Base-by-base conservation (phyloP, 1,140 invertebrate species). In the Sycophila sp. region DNA sequence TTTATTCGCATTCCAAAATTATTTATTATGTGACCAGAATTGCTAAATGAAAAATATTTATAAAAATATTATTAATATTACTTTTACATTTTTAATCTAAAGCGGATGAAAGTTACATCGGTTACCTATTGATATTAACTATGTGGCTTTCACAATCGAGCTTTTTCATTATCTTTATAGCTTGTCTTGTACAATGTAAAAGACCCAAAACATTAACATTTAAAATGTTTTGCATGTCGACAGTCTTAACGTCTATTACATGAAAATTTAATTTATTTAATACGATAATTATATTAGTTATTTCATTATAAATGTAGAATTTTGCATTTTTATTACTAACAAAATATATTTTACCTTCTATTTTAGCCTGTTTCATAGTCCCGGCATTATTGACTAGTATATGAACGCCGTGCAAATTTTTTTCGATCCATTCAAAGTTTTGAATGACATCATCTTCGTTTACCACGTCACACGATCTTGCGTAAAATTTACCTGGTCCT, bases 121-220 rank as follows among this genome's bases (percentile, higher is more conserved):
- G n/a, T n/a, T n/a, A 69, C 55, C 66, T 69, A 32, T 69, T 59
- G 7, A 69, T 51, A 49, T 60, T 69, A 19, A 69, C 38, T 5
- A 67, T 32, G 15, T 67, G 53, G 17, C 19, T 26, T 19, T 58
- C 65, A 17, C 45, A 30, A 6, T 32, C 49, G 28, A 22, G 26
- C 42, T 30, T 32, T 26, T 56, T 56, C 38, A 67, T 32, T 19
- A 67, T 22, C 24, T 69, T 59, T 10, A 69, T n/a, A 24, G 55
- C 66, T 36, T 59, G 28, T n/a, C 45, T 13, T 17, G 19, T 28
- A 28, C 55, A 69, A 51, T 60, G 19, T 11, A 60, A 40, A 5
- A 69, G 10, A 30, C 55, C 56, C 55, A 69, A 17, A 1, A 69
- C 15, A 42, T 69, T 69, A 2, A 69, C 42, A n/a, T 59, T 24